Base-by-base conservation (phyloP, 64 coral and sea anemone species). In the Acropora tenuis region DNA sequence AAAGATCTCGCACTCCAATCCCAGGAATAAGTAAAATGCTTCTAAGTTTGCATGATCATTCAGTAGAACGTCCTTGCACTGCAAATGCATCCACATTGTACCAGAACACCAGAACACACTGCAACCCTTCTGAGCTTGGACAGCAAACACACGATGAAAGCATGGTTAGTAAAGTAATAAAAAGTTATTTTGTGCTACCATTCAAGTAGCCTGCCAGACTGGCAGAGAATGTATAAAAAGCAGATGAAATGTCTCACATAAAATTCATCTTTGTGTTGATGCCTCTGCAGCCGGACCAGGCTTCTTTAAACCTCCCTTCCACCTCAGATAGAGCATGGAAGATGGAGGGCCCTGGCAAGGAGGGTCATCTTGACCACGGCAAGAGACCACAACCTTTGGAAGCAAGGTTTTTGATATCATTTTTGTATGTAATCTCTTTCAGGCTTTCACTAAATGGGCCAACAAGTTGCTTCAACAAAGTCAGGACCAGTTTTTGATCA, bases 101-200 rank as follows among this genome's bases (percentile, higher is more conserved):
- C 60, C 79, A n/a, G 41, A 87, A 72, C 75, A 79, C 72, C 16
- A 55, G 41, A 19, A 78, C 72, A 77, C 83, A 93, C 76, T 93
- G 86, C 55, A 93, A 93, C 61, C 91, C 91, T 45, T 93, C 91
- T 7, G 82, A 65, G 7, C 86, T 82, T 16, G 91, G 91, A 80
- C 83, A 93, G 17, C 83, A 72, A 30, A 79, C 86, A 9, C 66
- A 88, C 45, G 72, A 88, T 60, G 86, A 88, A 47, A 77, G 86
- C 47, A 88, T 88, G 86, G 86, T 88, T 41, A 76, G 86, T 88
- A 7, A 55, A 1, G 10, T 7, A 44, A 47, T 44, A 71, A 30
- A 30, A 30, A 30, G 30, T 30, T 30, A 30, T 30, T 30, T 20
- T 71, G 19, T 71, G 0, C 2, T 30, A 40, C 40, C 18, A 4